Percentiles rank a stretch among this genome's conserved stretches.
Evolutionary conservation across 2,888 invertebrate genomes (phyloP).

Genomic region (Phasia obesa): DNA sequence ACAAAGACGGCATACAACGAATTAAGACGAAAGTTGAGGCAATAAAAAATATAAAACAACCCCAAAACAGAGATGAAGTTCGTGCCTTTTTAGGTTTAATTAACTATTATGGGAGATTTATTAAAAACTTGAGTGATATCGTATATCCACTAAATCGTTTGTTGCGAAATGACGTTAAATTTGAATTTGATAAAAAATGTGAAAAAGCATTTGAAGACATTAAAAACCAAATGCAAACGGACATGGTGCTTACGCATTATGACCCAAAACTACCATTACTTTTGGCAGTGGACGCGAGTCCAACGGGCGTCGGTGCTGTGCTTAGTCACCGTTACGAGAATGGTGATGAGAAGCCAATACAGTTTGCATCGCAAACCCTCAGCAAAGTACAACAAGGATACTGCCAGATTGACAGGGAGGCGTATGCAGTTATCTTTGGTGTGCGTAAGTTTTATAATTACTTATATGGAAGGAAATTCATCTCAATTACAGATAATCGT

Average conservation of each 20-base stretch:
- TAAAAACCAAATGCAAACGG: background rate
- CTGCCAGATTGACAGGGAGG: background rate
- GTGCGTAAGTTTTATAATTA: conserved; percentile 72
- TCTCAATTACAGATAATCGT: background rate
- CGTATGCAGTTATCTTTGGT: conserved; percentile 73
- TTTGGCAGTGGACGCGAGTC: background rate
- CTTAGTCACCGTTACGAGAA: background rate
- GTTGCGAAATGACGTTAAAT: background rate
- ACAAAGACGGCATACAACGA: conserved; percentile 74
- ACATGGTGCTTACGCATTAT: background rate
- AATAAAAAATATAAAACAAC: background rate
- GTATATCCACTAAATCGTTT: background rate
- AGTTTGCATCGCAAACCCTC: background rate
- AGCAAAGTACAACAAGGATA: background rate
- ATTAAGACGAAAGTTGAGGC: background rate
- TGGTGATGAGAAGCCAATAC: background rate
- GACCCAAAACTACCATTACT: background rate
- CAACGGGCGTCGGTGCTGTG: background rate
- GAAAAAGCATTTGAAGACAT: background rate
- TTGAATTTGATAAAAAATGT: background rate
- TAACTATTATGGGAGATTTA: background rate
- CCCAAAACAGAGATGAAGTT: background rate
- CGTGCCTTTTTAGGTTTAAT: background rate
- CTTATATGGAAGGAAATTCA: background rate
- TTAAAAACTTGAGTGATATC: background rate